phyloP scores from a whole-genome alignment of 1,140 invertebrate genomes.

The Hyles euphorbiae region DNA sequence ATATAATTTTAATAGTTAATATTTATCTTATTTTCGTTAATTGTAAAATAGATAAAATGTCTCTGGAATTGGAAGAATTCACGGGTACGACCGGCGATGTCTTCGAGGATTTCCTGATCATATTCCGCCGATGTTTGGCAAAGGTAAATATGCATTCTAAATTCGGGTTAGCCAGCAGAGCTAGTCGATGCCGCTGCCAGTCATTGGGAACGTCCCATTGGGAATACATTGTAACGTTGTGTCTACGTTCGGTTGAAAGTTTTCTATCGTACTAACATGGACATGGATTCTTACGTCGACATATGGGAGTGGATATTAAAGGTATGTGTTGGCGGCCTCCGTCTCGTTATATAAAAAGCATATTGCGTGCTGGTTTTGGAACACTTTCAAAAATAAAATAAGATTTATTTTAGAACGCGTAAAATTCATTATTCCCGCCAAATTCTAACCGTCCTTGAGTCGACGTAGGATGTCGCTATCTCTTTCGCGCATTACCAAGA shows the following conservation, averaged over 20 bases:
- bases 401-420: constrained; percentile 3
- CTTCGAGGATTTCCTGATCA: constrained; percentile 78
- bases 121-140: constrained; percentile 76
- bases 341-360: neutral
- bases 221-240: constrained; percentile 7
- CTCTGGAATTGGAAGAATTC: constrained; percentile 70
- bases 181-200: constrained; percentile 17
- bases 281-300: constrained; percentile 46
- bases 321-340: constrained; percentile 29
- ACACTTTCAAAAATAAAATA: constrained; percentile 15
- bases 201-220: constrained; percentile 10
- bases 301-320: constrained; percentile 56
- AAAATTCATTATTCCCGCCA: constrained; percentile 13
- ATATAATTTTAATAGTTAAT: constrained; percentile 39
- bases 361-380: constrained; percentile 10
- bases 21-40: constrained; percentile 41
- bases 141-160: constrained; percentile 74
- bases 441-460: neutral
- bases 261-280: constrained; percentile 22
- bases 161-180: constrained; percentile 42
- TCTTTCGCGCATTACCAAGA: constrained; percentile 6
- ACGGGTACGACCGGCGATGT: constrained; percentile 74
- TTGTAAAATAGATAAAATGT: constrained; percentile 60
- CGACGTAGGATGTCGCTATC: constrained; percentile 3
- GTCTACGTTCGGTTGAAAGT: neutral